Percentiles rank a stretch among this genome's conserved stretches.
Evolutionary conservation across 2,113 vertebrate genomes (phyloP).

Genomic region (Parus major): DNA sequence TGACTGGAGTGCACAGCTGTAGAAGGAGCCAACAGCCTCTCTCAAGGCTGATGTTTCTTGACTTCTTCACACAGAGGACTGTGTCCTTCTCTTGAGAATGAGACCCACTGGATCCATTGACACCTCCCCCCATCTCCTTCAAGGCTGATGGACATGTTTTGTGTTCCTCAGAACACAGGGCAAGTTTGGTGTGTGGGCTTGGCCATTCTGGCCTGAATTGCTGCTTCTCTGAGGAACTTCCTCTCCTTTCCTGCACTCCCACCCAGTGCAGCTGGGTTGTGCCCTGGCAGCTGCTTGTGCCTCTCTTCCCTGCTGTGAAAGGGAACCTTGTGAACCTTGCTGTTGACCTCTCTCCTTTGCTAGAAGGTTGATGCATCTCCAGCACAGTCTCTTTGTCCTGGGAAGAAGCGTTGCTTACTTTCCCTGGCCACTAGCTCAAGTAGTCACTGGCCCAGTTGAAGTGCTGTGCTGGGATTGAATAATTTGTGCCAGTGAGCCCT

Average conservation of each 20-base stretch:
- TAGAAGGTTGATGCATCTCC: neutral
- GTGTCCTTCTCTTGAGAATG: fast-evolving
- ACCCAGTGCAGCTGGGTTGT: neutral
- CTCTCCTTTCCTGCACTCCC: neutral
- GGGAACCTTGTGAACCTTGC: neutral
- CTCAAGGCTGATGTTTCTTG: neutral
- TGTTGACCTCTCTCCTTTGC: neutral
- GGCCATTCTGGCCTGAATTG: neutral
- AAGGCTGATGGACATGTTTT: fast-evolving
- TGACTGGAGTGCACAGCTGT: neutral
- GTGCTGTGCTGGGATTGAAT: neutral
- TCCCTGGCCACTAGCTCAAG: neutral
- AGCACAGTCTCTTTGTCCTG: neutral
- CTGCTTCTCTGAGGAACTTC: neutral
- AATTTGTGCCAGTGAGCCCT: neutral
- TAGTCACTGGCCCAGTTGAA: neutral
- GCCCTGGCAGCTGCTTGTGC: neutral
- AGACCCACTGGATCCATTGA: neutral
- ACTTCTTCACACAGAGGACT: fast-evolving
- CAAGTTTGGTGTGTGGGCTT: neutral
- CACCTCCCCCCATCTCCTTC: neutral
- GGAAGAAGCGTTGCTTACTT: neutral
- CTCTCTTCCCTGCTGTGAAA: neutral
- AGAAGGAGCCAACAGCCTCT: neutral
- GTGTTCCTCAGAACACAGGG: neutral